phyloP scores from a whole-genome alignment of 2,797 vertebrate genomes.

The Choloepus didactylus region DNA sequence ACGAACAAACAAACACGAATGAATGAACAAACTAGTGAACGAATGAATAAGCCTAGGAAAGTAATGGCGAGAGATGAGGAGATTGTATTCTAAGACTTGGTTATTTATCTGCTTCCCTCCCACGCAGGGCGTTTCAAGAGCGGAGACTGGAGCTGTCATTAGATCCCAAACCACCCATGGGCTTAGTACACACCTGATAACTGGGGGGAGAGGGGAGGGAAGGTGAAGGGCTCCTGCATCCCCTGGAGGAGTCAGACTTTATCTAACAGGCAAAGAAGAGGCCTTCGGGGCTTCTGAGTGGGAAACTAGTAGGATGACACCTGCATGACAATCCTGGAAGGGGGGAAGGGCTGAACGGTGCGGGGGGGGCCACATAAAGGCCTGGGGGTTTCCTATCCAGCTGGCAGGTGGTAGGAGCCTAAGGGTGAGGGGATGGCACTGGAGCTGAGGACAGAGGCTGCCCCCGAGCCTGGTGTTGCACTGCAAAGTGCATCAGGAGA shows the following conservation, averaged over 20 bases:
- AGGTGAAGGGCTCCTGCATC: no score
- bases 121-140: not conserved
- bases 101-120: not conserved
- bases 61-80: rapidly evolving
- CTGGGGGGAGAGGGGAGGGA: not conserved
- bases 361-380: no score
- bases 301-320: no score
- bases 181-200: not conserved
- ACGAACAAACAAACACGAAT: no score
- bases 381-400: not conserved
- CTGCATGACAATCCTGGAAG: not conserved
- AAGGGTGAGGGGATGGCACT: no score
- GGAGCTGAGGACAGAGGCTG: not conserved
- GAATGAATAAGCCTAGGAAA: not conserved
- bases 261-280: not conserved
- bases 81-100: rapidly evolving
- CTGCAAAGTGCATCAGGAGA: not conserved
- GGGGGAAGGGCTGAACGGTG: not conserved
- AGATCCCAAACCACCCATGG: no score
- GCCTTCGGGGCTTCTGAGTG: not conserved
- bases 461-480: no score
- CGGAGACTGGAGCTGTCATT: not conserved
- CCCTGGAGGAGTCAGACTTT: rapidly evolving
- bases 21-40: no score
- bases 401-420: not conserved